phyloP scores from a whole-genome alignment of 2,797 vertebrate genomes.

The Hephaestus fuliginosus region DNA sequence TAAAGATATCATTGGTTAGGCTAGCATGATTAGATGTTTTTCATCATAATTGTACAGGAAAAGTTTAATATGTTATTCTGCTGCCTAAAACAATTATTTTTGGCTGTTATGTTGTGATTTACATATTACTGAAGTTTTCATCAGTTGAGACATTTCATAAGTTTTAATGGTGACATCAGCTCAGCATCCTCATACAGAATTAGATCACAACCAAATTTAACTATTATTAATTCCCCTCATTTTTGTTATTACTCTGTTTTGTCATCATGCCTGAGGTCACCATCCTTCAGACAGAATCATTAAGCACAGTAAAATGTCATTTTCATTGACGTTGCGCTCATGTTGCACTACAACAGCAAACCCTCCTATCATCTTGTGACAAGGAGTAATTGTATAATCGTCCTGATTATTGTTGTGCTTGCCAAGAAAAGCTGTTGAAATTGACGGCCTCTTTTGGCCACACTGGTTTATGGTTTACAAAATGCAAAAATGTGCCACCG shows the following conservation, averaged over 20 bases:
- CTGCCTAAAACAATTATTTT: background rate
- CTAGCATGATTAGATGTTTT: background rate
- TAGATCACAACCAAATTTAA: conserved; percentile 8
- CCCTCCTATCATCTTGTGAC: conserved; percentile 43
- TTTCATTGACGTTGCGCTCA: conserved; percentile 40
- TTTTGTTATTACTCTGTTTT: background rate
- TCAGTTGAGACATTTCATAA: background rate
- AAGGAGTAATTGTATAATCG: conserved; percentile 54
- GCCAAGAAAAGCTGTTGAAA: conserved; percentile 47
- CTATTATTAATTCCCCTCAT: conserved; percentile 3
- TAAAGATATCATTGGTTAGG: background rate
- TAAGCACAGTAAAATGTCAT: conserved; percentile 30
- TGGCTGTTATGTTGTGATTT: background rate
- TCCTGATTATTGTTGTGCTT: conserved; percentile 45
- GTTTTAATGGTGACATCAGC: background rate
- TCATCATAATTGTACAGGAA: background rate
- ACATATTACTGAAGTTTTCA: background rate
- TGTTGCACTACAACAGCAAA: conserved; percentile 47
- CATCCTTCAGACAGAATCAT: conserved; percentile 35
- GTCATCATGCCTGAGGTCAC: conserved; percentile 16
- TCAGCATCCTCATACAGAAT: background rate
- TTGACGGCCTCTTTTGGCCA: conserved; percentile 41
- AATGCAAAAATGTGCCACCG: conserved; percentile 45
- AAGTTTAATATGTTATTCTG: background rate
- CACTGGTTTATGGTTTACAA: conserved; percentile 31